A percentile compares a stretch with the other conserved stretches of the same genome.
These are phyloP conservation scores for Chrysochloris asiatica DNA, from an alignment of 2,113 vertebrate genomes.

Conservation along the genomic window DNA sequence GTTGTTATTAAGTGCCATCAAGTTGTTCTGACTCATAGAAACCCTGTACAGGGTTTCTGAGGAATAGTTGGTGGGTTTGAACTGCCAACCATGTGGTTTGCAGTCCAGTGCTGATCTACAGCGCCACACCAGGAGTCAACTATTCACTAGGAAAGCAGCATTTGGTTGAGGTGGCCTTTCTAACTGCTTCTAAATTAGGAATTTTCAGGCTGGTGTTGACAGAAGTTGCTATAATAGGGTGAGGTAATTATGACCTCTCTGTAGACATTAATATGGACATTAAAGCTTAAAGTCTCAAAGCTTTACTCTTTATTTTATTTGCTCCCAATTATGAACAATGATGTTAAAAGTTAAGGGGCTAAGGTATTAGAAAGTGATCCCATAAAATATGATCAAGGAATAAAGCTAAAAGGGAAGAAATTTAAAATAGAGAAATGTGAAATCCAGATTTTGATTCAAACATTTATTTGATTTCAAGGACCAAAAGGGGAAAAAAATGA, in stretches of 20 bases:
- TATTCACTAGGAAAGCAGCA: not conserved
- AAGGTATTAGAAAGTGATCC: not conserved
- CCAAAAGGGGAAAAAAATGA: not conserved
- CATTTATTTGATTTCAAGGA: slow-evolving; percentile 39
- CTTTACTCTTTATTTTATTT: not conserved
- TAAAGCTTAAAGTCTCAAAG: not conserved
- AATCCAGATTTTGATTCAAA: not conserved
- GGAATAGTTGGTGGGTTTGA: no score
- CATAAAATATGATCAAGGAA: not conserved
- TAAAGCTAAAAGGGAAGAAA: not conserved
- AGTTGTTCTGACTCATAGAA: no score
- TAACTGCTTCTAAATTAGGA: not conserved
- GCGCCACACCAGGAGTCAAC: no score
- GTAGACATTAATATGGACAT: not conserved
- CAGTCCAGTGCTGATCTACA: no score
- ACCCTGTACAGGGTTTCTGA: no score
- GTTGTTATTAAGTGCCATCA: no score
- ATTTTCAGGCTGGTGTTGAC: not conserved
- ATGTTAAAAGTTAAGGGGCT: not conserved
- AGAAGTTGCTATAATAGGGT: not conserved
- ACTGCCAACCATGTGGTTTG: no score
- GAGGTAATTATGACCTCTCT: not conserved
- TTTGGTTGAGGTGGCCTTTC: not conserved
- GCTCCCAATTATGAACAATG: not conserved
- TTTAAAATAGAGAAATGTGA: slow-evolving; percentile 31